Base-by-base conservation (phyloP, 2,888 invertebrate genomes). In the Patella ulyssiponensis region DNA sequence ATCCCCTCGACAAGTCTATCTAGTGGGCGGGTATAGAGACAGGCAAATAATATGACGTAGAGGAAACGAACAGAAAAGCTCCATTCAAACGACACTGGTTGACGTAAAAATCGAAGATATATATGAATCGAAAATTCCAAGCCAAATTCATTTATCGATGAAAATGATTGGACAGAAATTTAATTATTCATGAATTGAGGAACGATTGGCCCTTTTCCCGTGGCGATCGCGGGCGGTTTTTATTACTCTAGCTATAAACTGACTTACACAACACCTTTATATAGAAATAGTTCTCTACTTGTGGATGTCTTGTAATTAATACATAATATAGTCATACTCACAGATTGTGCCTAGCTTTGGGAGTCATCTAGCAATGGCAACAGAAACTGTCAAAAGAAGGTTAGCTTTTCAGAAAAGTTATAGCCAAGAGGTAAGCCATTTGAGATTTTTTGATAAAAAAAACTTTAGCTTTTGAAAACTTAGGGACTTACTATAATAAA, bases 351-450 rank as follows among this genome's bases (percentile, higher is more conserved):
- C 44, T 44, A 44, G 44, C 44, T 9, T 44, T 44, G 44, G 44
- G 44, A 44, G 44, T 44, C 9, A 44, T 44, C 44, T 44, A 44
- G 44, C 20, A 23, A 64, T 64, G 64, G 64, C 64, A 23, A 64
- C 83, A 5, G 87, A 87, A 17, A 85, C 87, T 1, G 89, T 85
- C 1, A 86, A 87, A 73, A 79, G 89, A 51, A 81, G 90, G 20
- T 81, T 89, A 33, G 89, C 90, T 5, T 90, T 90, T 77, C 89
- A 89, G 81, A 90, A 90, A 81, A 87, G 89, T 74, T 90, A 88
- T 83, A 90, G 89, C 71, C 87, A 88, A 75, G 90, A 90, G 88
- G 90, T 89, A 81, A 79, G 81, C 27, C 9, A n/a, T 27, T n/a
- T 27, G 20, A 3, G 20, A 20, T 73, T 44, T 58, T 23, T 17